phyloP scores from a whole-genome alignment of 1,140 invertebrate genomes.

The Xylocopa sonorina region DNA sequence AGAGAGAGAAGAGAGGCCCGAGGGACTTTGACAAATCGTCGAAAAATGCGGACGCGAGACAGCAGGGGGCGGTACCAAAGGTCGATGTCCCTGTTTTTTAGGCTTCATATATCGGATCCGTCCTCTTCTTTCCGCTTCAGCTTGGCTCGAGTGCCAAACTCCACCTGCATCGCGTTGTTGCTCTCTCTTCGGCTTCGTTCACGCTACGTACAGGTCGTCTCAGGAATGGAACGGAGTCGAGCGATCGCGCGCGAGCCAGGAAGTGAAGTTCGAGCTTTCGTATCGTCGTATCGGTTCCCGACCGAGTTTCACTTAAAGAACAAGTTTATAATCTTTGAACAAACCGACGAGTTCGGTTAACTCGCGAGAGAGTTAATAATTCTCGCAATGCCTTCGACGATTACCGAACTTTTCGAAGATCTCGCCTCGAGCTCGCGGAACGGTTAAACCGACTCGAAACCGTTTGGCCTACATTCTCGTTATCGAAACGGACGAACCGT shows the following conservation, averaged over 20 bases:
- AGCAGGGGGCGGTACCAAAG: constrained; percentile 19
- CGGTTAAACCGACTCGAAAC: neutral
- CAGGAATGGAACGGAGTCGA: too few relatives aligned
- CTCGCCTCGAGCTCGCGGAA: accelerated
- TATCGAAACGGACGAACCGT: too few relatives aligned
- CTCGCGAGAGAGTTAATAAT: neutral
- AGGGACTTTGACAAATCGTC: constrained; percentile 79
- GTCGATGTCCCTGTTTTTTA: constrained; percentile 42
- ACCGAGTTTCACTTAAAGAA: neutral
- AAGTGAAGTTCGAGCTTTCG: neutral
- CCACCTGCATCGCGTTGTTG: constrained; percentile 33
- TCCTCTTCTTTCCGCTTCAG: constrained; percentile 20
- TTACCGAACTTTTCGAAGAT: neutral
- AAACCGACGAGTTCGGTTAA: neutral
- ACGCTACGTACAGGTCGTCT: constrained; percentile 6
- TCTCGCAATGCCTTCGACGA: neutral
- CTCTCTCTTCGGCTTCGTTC: constrained; percentile 1
- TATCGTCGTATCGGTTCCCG: neutral
- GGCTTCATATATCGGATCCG: constrained; percentile 5
- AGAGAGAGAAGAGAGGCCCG: constrained; percentile 21
- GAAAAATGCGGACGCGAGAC: constrained; percentile 73
- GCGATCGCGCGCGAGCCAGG: too few relatives aligned
- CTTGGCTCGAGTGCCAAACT: constrained; percentile 44
- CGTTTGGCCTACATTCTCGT: too few relatives aligned
- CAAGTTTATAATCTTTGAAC: neutral